Evolutionary conservation across 1,140 invertebrate species (phyloP), one percentile per base, ranked within the genome.

Genomic region (Drosophila paulistorum): DNA sequence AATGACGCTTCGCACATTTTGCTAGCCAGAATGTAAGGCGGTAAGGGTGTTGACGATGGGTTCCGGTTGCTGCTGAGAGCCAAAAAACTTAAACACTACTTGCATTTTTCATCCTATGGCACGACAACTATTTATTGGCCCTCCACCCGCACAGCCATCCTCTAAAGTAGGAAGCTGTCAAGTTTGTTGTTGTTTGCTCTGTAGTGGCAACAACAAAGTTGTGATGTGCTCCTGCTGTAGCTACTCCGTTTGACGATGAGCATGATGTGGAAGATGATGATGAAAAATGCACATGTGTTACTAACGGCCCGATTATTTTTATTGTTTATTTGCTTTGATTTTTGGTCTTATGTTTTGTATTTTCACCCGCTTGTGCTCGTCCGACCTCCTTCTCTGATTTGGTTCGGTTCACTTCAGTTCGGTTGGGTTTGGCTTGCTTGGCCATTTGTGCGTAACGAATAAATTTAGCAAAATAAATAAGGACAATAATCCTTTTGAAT

Each of bases 381-480:
- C 61, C 70, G 54, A 54, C 23, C 42, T 64, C 45, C 63, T 55
- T 65, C 30, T 45, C 5, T 68, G 70, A 62, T 71, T 57, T 55
- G 71, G 30, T 30, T 59, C 45, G 45, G 45, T 54, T 58, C 37
- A 35, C 62, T 37, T 60, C 11, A 55, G 48, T 37, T 67, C 30
- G 39, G 60, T 55, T 55, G 20, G 68, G 71, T 69, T 83, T 65
- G 72, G 69, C 75, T 82, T 89, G 84, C 71, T 59, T 35, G 57
- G 57, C 68, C 84, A 89, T 81, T 89, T 89, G 80, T 89, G 80
- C 84, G 84, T 89, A 89, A 89, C 85, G 85, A 89, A 89, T 89
- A 89, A 89, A 89, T 89, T 89, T 89, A 84, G 80, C 80, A 84
- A 89, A 84, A 90, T 90, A 89, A 89, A 89, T 89, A 89, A 84